Evolutionary conservation across 2,113 vertebrate species (phyloP).

Genomic region (Sardina pilchardus): DNA sequence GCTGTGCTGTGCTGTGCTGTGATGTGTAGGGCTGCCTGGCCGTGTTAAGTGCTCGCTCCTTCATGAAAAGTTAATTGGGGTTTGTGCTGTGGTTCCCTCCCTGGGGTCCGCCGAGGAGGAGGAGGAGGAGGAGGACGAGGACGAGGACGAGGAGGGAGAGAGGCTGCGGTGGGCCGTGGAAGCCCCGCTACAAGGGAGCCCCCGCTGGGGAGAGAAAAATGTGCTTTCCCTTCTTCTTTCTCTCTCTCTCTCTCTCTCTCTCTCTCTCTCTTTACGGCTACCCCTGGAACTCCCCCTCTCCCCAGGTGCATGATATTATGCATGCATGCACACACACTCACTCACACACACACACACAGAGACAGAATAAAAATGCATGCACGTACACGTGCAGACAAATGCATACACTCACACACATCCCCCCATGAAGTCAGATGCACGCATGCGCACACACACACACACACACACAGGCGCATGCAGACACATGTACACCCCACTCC

Average conservation of each 20-base stretch:
- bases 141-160: background rate
- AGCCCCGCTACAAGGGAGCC: background rate
- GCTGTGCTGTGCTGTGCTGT: background rate
- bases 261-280: background rate
- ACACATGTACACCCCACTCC: background rate
- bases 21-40: background rate
- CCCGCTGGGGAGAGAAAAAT: background rate
- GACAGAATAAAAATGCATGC: background rate
- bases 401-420: background rate
- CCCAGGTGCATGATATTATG: background rate
- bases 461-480: background rate
- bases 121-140: background rate
- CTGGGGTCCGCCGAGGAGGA: background rate
- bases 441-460: background rate
- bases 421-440: background rate
- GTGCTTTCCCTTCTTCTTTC: background rate
- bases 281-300: background rate
- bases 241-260: background rate
- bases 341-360: background rate
- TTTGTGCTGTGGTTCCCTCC: background rate
- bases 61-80: conserved; percentile 17
- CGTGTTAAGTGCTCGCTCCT: background rate
- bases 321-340: background rate
- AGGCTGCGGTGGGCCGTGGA: background rate
- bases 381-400: background rate